Base-by-base conservation (phyloP, 2,113 vertebrate species). In the Opisthocomus hoazin region DNA sequence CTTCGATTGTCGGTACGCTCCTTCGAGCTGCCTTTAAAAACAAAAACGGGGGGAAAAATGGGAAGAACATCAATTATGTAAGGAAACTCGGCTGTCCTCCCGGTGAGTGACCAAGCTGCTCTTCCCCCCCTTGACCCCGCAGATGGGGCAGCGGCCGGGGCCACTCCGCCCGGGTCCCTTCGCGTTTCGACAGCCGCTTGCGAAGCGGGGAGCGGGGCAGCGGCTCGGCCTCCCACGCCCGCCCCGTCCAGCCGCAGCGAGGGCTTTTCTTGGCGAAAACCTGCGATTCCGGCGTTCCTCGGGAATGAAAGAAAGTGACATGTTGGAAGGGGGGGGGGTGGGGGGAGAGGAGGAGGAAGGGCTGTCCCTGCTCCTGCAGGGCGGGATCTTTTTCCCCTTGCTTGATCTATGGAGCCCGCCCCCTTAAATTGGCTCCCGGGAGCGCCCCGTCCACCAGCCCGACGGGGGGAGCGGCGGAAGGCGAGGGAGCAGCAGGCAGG, bases 341-440 rank as follows among this genome's bases (percentile, higher is more conserved):
- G 54, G 51, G 21, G 4, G 15, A 41, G 20, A 26, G 5, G 51
- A 57, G 61, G n/a, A 88, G 83, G 66, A 79, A 70, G 94, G 87
- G 94, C 87, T 84, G 83, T 77, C 45, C 70, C 58, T 63, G 30
- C 34, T 74, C 29, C 9, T 53, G 32, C 78, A 91, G 94, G 96
- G 96, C 94, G 96, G 94, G 93, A 37, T 90, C 87, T 88, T 54
- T 87, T 45, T n/a, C n/a, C 63, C 43, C 37, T 34, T 76, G 27
- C 73, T 89, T 93, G 57, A 94, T 94, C 75, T 71, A 95, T 80
- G 92, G 80, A 95, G 76, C 90, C 91, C 94, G 90, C 84, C 94
- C 95, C 95, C 91, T 94, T 93, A 95, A 95, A 95, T 85, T 86
- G 92, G 91, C 70, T 90, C 94, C 89, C 92, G 61, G 87, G 92